Base-by-base conservation (phyloP, 2,888 invertebrate genomes). In the Heteromurus nitidus region DNA sequence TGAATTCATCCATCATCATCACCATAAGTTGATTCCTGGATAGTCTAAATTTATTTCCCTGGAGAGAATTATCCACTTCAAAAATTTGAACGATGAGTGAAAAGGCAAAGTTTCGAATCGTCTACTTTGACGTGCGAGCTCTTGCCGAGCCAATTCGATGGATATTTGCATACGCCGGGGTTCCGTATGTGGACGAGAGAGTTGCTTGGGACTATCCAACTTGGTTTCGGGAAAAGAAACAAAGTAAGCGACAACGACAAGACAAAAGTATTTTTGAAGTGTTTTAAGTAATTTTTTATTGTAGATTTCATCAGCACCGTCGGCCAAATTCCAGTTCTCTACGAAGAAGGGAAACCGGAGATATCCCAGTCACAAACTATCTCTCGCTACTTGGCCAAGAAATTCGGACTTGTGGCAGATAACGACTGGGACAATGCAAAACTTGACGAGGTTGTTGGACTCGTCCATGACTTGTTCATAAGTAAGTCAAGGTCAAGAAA, bases 281-380 rank as follows among this genome's bases (percentile, higher is more conserved):
- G 16, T 36, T 2, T 36, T 7, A 60, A 11, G 16, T 28, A 28
- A 28, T 30, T 70, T 55, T 44, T 24, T 9, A 28, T 9, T 55
- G n/a, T 55, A 83, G 83, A 83, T 9, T 83, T 55, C 62, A 24
- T 67, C 2, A 80, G 76, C 26, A 76, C 87, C 0, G 88, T 87
- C 53, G 85, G 87, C 1, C 86, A 84, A 62, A 31, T 87, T 1
- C 88, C 88, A 0, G 86, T 88, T 2, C 67, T 88, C 5, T 80
- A 86, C 74, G 86, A 86, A 22, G 86, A 87, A 2, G 88, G 87
- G 0, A 67, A 83, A 42, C 50, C 30, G 13, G 83, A 85, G 18
- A 83, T 88, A 5, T 83, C 83, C 13, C 87, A 87, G 69, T 86
- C 86, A 3, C 82, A 83, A 30, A 85, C 84, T 30, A 88, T 88